Evolutionary conservation across 2,888 invertebrate genomes (phyloP), one percentile per base, ranked within the genome.

Genomic region (Chromoteleia sp.): DNA sequence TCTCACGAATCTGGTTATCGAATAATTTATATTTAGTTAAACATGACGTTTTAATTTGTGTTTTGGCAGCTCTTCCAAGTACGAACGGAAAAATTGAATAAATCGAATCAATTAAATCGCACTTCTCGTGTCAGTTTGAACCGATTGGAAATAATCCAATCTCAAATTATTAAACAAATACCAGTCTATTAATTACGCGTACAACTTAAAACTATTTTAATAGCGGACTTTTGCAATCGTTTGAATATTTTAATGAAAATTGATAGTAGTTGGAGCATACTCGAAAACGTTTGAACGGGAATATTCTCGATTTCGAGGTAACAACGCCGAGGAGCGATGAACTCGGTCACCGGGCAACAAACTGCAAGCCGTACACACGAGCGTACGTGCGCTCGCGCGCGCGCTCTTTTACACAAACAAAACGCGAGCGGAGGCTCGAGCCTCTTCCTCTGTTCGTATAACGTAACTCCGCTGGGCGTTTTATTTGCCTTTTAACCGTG

Each of bases 341-440:
- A 91, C 91, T 91, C 91, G 91, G 91, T 91, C 91, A 91, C 90
- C 91, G 91, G 91, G 91, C 91, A 91, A 91, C 91, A 91, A 91
- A 91, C 91, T 91, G 90, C 91, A 89, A 84, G 80, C 39, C 81
- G 58, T 73, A 71, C 83, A 82, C 84, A 83, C 80, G 71, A 50
- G 73, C 68, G 82, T 50, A 56, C 67, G 73, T 50, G 78, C 79
- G 71, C 65, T 65, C 78, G 71, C 79, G 50, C 67, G 63, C 54
- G 71, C 81, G 45, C 41, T 25, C 76, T 59, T 65, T 78, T 77
- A 63, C 83, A 78, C 74, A 65, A 59, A 70, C 59, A 65, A 67
- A 75, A 78, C 59, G 48, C 71, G 48, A 68, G 65, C 67, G 65
- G 33, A 56, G 73, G 45, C 81, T 74, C 74, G 67, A 76, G 82